phyloP scores from a whole-genome alignment of 2,113 vertebrate species.

The Alouatta palliata region DNA sequence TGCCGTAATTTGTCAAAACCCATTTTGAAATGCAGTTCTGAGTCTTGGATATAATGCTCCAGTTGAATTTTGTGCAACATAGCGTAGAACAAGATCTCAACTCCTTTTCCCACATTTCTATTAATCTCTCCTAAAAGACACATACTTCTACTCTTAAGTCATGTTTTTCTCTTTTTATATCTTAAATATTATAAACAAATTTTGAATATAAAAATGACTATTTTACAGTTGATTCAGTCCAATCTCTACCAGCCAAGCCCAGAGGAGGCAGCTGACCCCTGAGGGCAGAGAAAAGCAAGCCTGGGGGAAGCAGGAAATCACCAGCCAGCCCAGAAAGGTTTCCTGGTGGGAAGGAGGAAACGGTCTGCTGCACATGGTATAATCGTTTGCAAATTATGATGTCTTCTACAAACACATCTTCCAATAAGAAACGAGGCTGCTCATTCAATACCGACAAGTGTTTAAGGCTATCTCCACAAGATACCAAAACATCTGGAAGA shows the following conservation, averaged over 20 bases:
- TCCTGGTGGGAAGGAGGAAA: slow-evolving; percentile 49
- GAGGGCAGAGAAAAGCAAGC: slow-evolving; percentile 7
- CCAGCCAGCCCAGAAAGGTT: not conserved
- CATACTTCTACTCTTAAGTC: not conserved
- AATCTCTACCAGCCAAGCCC: not conserved
- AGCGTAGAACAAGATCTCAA: not conserved
- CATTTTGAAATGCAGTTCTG: not conserved
- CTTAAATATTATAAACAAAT: not conserved
- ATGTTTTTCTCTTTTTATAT: not conserved
- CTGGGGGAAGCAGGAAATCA: slow-evolving; percentile 22
- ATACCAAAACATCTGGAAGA: slow-evolving; percentile 61
- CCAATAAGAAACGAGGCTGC: slow-evolving; percentile 21
- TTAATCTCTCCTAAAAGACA: not conserved
- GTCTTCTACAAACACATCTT: slow-evolving; percentile 45
- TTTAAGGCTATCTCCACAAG: slow-evolving; percentile 43
- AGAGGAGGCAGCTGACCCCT: not conserved
- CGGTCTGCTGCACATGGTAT: not conserved
- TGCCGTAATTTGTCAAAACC: not conserved
- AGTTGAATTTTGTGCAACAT: not conserved
- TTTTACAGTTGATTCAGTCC: slow-evolving; percentile 17
- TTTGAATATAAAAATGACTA: slow-evolving; percentile 3
- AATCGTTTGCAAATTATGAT: slow-evolving; percentile 64
- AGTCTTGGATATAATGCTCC: not conserved
- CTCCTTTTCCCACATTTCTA: not conserved
- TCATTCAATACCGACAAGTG: slow-evolving; percentile 42